Evolutionary conservation across 92 coral and sea anemone species (phyloP), one percentile per base, ranked within the genome.

Genomic region (Micromussa lordhowensis): DNA sequence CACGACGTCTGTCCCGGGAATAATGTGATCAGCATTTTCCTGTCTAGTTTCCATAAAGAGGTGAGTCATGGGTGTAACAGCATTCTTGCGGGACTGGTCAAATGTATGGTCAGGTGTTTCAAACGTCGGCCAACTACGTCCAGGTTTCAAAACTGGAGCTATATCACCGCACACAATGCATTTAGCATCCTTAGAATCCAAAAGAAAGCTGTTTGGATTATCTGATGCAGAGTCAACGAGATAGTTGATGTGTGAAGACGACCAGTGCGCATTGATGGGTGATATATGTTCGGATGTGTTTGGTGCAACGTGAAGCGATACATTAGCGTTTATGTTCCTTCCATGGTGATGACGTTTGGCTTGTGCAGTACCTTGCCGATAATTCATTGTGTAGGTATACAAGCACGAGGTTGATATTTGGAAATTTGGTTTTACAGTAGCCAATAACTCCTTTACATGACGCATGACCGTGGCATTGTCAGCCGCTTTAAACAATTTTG

Each of bases 81-180:
- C 92, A 84, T 88, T 91, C 8, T 68, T 58, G 9, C 90, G 85
- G 55, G 91, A 83, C 54, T 86, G 90, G 74, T 91, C 92, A 55
- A 91, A 91, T 17, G 86, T 82, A 78, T 83, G 94, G 75, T 91
- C 94, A 8, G 92, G 92, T 17, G 81, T 88, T 85, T 88, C 89
- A 19, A 91, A 88, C 18, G 57, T 77, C 48, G 80, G 81, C 91
- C 93, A 94, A 5, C 88, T 92, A 49, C 82, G 86, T n/a, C 90
- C 87, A 30, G 82, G 96, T 61, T 89, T 89, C 24, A 88, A 87
- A 44, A 88, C 92, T 28, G 94, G 92, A 21, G 90, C 83, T 4
- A 86, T 89, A 66, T 93, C 91, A 34, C 95, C 90, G 79, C 87
- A 88, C 1, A 88, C 87, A 29, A 93, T 85, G 28, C 91, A 85